phyloP scores from a whole-genome alignment of 2,888 invertebrate genomes.

The Rhorus exstirpatorius region DNA sequence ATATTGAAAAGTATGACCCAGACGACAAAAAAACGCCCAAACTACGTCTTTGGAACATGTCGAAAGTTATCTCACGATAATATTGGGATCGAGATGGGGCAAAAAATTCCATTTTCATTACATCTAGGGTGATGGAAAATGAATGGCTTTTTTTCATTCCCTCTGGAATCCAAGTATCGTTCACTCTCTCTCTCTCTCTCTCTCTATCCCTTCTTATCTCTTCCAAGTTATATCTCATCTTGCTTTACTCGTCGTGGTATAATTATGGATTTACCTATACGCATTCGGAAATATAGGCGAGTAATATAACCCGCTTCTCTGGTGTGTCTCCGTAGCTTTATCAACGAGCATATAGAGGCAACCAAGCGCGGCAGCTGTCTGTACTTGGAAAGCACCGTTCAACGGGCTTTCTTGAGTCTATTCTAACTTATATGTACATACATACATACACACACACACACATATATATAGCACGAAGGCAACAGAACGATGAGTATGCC shows the following conservation, averaged over 20 bases:
- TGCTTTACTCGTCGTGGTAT: slow-evolving; percentile 60
- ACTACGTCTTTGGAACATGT: too few species aligned
- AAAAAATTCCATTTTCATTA: too few species aligned
- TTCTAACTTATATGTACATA: background rate
- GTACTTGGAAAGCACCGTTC: slow-evolving; percentile 23
- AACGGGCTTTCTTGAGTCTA: slow-evolving; percentile 28
- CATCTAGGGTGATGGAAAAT: too few species aligned
- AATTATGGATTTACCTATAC: slow-evolving; percentile 74
- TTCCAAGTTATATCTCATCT: slow-evolving; percentile 5
- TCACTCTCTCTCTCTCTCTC: background rate
- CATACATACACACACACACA: slow-evolving; percentile 25
- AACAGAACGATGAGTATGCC: slow-evolving; percentile 26
- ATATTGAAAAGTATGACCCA: too few species aligned
- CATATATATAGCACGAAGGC: background rate
- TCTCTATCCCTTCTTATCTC: background rate
- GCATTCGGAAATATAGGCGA: slow-evolving; percentile 8
- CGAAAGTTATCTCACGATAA: too few species aligned
- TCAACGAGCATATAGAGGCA: background rate
- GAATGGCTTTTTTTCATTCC: too few species aligned
- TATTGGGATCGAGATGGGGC: too few species aligned
- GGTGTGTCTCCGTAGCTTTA: slow-evolving; percentile 48
- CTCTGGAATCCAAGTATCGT: background rate
- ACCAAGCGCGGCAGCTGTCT: slow-evolving; percentile 13
- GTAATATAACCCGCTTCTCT: slow-evolving; percentile 65
- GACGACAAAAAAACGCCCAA: too few species aligned